Base-by-base conservation (phyloP, 2,113 vertebrate genomes). In the Plestiodon gilberti region DNA sequence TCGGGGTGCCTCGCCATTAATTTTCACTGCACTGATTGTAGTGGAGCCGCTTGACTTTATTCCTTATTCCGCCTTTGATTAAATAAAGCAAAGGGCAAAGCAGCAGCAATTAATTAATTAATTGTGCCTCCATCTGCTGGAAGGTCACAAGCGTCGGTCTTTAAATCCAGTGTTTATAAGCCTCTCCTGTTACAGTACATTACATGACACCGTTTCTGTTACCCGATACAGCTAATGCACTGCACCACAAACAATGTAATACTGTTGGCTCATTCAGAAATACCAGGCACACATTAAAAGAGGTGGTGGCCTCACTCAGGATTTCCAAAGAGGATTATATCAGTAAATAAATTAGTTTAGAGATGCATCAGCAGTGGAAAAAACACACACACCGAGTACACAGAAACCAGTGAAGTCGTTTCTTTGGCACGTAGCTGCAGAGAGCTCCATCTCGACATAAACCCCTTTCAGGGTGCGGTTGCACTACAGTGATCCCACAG, bases 81-180 rank as follows among this genome's bases (percentile, higher is more conserved):
- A 85, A 33, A 61, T 14, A 33, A 43, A 35, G 15, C 30, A 69
- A 25, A 15, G 30, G 62, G 75, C 30, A n/a, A 85, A 61, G 81
- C 52, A 3, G 7, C 8, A 77, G 67, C 52, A 89, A 23, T 76
- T 83, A 35, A 89, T 84, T 75, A 65, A 85, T 79, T 3, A 67
- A 76, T 25, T 85, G 76, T 92, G n/a, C 70, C 90, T 83, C 82
- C 74, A 82, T 73, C 78, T 25, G 18, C 25, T 57, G 67, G 78
- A 88, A 93, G 91, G 43, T 48, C 52, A 73, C 69, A 91, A 35
- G 1, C 57, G 8, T 67, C 22, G 20, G 62, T 40, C 65, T 77
- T 85, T 86, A 62, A n/a, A 25, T 62, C 65, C 87, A 28, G 48
- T 38, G 83, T 0, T 18, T 78, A 40, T 25, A 81, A 85, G 35